Evolutionary conservation across 2,113 vertebrate species (phyloP), one percentile per base, ranked within the genome.

Genomic region (Eptesicus fuscus): DNA sequence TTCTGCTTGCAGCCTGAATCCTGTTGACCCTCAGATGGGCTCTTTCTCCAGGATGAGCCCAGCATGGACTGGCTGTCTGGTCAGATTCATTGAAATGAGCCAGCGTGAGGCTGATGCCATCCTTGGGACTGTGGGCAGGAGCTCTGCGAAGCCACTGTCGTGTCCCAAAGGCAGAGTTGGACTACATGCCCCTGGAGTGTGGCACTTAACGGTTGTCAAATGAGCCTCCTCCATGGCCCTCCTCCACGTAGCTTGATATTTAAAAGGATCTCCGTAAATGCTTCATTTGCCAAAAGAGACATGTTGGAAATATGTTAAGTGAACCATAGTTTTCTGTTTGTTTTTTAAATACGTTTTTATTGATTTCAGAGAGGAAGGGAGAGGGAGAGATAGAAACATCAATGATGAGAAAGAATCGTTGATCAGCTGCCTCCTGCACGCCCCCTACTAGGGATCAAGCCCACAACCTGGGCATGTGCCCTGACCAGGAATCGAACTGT

Each of bases 101-200:
- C 87, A 88, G 47, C 56, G 0, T 35, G 88, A 77, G 73, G 37
- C 65, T 16, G 53, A 28, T 42, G 40, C 63, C 78, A 7, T 59
- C 7, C 0, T 77, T 9, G 59, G 30, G 40, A 76, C 42, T 0
- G 2, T 82, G 20, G 71, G 23, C 71, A 40, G 59, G 30, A 70
- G 71, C 65, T 30, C 80, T 3, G 4, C 1, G 28, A 69, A 73
- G 82, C 51, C 20, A 42, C 70, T 16, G 35, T 56, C 28, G 0
- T 61, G 6, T 61, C 93, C 78, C 28, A 85, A 59, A 96, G 92
- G 90, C 91, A 94, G 91, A 40, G 65, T 9, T 88, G 88, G 65
- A 37, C 78, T 61, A 74, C 44, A 10, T 73, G 47, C 22, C 83
- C 79, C 77, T 32, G 32, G 89, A 70, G 73, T 76, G 61, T 30